phyloP scores from a whole-genome alignment of 2,888 invertebrate genomes.

The Platycnemis pennipes region DNA sequence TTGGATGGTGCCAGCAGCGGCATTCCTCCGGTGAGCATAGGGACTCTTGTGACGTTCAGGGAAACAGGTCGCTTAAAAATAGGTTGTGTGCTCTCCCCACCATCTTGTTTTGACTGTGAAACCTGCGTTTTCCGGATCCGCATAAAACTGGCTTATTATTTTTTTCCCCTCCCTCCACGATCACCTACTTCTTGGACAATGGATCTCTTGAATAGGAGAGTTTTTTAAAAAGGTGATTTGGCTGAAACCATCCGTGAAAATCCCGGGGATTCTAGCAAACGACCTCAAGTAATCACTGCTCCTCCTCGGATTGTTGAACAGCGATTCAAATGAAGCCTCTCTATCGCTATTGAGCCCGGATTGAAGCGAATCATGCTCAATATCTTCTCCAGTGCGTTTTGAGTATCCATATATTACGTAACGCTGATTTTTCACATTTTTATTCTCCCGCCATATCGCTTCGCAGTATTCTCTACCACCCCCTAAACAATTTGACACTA shows the following conservation, averaged over 20 bases:
- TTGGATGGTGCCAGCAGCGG: background rate
- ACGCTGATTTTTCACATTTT: too few species aligned
- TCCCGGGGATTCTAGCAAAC: background rate
- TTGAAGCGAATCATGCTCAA: too few species aligned
- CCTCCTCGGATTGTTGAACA: background rate
- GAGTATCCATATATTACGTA: too few species aligned
- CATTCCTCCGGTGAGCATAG: background rate
- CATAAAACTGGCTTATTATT: background rate
- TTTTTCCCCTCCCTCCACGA: background rate
- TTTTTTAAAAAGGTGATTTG: background rate
- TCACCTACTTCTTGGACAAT: background rate
- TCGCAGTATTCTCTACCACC: too few species aligned
- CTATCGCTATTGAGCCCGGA: too few species aligned
- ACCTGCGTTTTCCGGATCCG: background rate
- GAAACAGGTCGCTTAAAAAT: conserved; percentile 15
- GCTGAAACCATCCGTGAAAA: background rate
- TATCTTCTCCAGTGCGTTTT: too few species aligned
- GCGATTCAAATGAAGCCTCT: too few species aligned
- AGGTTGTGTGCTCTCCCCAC: background rate
- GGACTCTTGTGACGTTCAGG: background rate
- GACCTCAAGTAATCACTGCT: background rate
- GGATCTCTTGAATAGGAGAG: background rate
- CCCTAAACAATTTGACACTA: too few species aligned
- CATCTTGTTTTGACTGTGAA: background rate
- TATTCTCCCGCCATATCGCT: too few species aligned